A percentile compares a stretch with the other conserved stretches of the same genome.
These are phyloP conservation scores for Halichoerus grypus DNA, from an alignment of 2,113 vertebrate species.

Conservation along the genomic window DNA sequence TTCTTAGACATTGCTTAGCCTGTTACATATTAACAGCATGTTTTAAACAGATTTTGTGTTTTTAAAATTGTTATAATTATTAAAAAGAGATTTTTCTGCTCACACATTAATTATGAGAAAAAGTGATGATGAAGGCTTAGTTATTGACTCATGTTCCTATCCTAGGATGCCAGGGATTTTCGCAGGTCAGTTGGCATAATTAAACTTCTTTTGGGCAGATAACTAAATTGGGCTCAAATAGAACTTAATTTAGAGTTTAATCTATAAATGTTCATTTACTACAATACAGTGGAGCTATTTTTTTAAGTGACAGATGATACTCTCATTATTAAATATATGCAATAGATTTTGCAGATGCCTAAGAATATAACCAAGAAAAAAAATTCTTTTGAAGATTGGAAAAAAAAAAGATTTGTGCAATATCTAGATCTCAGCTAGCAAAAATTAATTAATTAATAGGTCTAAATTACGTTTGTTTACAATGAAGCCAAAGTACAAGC, in stretches of 20 bases:
- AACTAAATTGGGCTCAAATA: slow-evolving; percentile 21
- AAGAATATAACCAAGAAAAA: neutral
- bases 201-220: neutral
- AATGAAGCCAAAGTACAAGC: neutral
- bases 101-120: slow-evolving; percentile 64
- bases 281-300: neutral
- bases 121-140: slow-evolving; percentile 46
- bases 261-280: slow-evolving; percentile 46
- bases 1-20: slow-evolving; percentile 19
- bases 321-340: slow-evolving; percentile 63
- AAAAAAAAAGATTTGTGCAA: neutral
- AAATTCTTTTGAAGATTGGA: slow-evolving; percentile 22
- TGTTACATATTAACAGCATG: slow-evolving; percentile 70
- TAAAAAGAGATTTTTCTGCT: slow-evolving; percentile 57
- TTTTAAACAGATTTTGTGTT: slow-evolving; percentile 74
- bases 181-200: slow-evolving; percentile 4
- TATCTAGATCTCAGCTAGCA: slow-evolving; percentile 37
- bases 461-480: neutral
- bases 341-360: slow-evolving; percentile 11
- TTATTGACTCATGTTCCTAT: slow-evolving; percentile 26
- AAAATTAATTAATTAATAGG: slow-evolving; percentile 13
- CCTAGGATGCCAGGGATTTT: slow-evolving; percentile 44
- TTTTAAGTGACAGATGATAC: slow-evolving; percentile 38
- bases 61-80: slow-evolving; percentile 65
- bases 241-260: slow-evolving; percentile 56